A percentile compares a stretch with the other conserved stretches of the same genome.
phyloP scores from a whole-genome alignment of 2,113 vertebrate genomes.

The Bos indicus region DNA sequence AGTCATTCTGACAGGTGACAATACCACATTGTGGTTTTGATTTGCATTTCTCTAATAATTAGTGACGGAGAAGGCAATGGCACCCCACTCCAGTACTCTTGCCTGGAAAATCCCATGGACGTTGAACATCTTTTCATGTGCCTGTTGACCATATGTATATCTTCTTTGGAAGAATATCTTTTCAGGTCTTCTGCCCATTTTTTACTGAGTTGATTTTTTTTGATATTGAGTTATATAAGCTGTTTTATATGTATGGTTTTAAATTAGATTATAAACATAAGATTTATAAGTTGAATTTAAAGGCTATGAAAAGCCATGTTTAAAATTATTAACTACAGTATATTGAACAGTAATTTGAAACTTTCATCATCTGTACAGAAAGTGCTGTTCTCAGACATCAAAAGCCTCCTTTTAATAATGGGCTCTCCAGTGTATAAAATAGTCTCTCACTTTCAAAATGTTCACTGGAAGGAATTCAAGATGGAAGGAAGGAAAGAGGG shows the following conservation, averaged over 20 bases:
- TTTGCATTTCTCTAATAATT: not conserved
- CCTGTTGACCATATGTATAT: not conserved
- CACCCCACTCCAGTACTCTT: too few species aligned
- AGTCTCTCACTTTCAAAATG: conserved; percentile 6
- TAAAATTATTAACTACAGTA: not conserved
- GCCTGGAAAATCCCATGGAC: too few species aligned
- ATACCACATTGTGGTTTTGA: not conserved
- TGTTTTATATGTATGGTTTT: not conserved
- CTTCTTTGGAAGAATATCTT: not conserved
- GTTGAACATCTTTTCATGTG: not conserved
- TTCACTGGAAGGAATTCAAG: not conserved
- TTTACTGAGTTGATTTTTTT: not conserved
- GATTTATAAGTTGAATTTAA: not conserved
- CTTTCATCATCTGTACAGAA: not conserved
- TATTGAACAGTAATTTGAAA: not conserved
- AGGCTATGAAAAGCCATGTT: not conserved
- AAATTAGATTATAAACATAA: not conserved
- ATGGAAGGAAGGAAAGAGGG: not conserved
- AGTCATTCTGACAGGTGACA: not conserved
- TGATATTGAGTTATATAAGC: not conserved
- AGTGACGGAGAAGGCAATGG: not conserved
- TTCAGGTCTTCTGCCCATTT: not conserved
- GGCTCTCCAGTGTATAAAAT: not conserved
- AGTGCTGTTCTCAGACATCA: not conserved
- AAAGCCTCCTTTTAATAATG: not conserved